Evolutionary conservation across 2,888 invertebrate species (phyloP).

Genomic region (Lasioglossum marginatum): DNA sequence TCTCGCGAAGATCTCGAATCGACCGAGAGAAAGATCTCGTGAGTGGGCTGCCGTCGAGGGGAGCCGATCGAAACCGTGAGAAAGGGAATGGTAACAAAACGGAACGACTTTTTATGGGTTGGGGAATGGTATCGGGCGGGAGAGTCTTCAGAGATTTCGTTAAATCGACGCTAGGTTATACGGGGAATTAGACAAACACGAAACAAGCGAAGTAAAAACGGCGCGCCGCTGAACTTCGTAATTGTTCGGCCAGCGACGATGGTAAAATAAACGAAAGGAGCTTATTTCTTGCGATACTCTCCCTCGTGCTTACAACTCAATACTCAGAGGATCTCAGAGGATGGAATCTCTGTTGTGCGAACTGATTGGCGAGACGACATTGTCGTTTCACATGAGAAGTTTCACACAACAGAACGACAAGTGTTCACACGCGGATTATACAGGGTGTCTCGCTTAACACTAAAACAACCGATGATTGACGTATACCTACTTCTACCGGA

Average conservation of each 20-base stretch:
- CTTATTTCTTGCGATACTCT: not conserved
- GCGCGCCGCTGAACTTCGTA: not conserved
- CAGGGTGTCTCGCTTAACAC: too few species aligned
- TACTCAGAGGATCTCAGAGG: not conserved
- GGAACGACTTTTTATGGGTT: slow-evolving; percentile 24
- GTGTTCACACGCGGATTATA: not conserved
- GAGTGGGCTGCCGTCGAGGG: not conserved
- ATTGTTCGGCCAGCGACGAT: not conserved
- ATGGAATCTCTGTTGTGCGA: not conserved
- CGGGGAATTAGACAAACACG: slow-evolving; percentile 8
- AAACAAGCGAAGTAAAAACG: not conserved
- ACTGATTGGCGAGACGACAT: not conserved
- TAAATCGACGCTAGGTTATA: slow-evolving; percentile 15
- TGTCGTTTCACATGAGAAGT: not conserved
- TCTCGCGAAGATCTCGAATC: slow-evolving; percentile 41
- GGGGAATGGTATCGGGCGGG: slow-evolving; percentile 10
- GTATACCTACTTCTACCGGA: too few species aligned
- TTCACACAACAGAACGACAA: not conserved
- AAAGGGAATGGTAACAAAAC: slow-evolving; percentile 20
- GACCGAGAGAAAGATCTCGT: slow-evolving; percentile 7
- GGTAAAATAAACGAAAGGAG: not conserved
- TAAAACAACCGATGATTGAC: too few species aligned
- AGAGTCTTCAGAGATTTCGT: slow-evolving; percentile 24
- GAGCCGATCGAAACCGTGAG: slow-evolving; percentile 15
- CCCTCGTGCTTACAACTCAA: not conserved